Conservation (phyloP, 2,113 vertebrate genomes). For the Microcebus griseorufus region DNA sequence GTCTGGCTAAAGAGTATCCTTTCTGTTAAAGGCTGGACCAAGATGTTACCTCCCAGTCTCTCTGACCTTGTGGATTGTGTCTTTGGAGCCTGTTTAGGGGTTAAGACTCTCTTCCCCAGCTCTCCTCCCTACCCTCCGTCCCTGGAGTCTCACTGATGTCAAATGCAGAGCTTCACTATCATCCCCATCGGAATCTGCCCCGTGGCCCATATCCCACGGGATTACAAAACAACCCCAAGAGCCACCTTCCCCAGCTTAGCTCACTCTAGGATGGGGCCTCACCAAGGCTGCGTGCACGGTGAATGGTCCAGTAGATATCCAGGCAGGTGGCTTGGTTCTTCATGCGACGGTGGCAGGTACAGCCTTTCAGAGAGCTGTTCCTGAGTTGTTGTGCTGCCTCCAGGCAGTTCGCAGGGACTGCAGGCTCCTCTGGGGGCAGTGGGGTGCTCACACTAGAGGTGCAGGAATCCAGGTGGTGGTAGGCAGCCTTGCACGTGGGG, state of each 20-base stretch:
- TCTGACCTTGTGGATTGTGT: not conserved
- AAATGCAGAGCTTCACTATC: not conserved
- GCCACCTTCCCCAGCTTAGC: not conserved
- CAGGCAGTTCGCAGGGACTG: slow-evolving; percentile 86
- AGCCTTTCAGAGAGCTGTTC: slow-evolving; percentile 89
- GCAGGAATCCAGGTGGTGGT: slow-evolving; percentile 89
- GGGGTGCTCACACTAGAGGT: slow-evolving; percentile 78
- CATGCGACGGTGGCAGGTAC: slow-evolving; percentile 92
- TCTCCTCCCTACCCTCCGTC: not conserved
- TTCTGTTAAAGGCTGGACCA: not conserved
- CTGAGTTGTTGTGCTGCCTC: slow-evolving; percentile 87
- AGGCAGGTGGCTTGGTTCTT: slow-evolving; percentile 92
- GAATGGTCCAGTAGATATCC: slow-evolving; percentile 91
- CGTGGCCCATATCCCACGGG: not conserved
- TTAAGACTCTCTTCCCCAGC: not conserved
- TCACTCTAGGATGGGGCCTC: slow-evolving; percentile 73
- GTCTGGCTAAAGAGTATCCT: slow-evolving; percentile 2
- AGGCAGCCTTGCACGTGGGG: slow-evolving; percentile 86
- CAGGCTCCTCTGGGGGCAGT: slow-evolving; percentile 76
- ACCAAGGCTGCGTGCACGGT: slow-evolving; percentile 88
- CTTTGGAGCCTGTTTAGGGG: not conserved
- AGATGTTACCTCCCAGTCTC: not conserved
- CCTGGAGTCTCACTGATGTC: not conserved
- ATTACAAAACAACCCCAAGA: not conserved
- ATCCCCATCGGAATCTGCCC: not conserved